Evolutionary conservation across 2,797 vertebrate genomes (phyloP).

Genomic region (Halcyon badia): DNA sequence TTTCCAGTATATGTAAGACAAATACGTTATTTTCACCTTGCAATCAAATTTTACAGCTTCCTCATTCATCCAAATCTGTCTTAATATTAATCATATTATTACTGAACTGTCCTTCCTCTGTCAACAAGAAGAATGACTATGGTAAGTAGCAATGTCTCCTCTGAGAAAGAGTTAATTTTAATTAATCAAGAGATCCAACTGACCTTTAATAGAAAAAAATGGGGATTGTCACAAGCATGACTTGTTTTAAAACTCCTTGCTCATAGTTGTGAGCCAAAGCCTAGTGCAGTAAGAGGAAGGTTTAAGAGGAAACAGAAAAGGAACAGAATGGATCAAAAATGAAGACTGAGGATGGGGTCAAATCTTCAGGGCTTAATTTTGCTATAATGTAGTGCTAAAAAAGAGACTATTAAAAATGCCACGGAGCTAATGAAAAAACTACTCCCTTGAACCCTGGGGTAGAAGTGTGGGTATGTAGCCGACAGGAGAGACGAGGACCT

Average conservation of each 20-base stretch:
- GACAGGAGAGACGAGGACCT: not conserved
- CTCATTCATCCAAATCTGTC: not conserved
- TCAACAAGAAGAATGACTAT: constrained; percentile 7
- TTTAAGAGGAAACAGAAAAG: not conserved
- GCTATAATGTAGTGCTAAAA: not conserved
- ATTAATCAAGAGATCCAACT: constrained; percentile 26
- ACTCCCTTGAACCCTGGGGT: not conserved
- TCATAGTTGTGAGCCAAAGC: not conserved
- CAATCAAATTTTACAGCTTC: not conserved
- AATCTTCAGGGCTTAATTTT: not conserved
- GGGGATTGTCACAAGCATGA: not conserved
- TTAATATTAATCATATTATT: constrained; percentile 11
- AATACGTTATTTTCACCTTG: not conserved
- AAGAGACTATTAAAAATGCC: not conserved
- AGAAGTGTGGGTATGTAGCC: not conserved
- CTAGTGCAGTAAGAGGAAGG: not conserved
- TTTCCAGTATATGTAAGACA: not conserved
- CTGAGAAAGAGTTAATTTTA: constrained; percentile 57
- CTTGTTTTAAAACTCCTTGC: not conserved
- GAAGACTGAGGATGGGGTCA: not conserved
- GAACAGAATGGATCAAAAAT: not conserved
- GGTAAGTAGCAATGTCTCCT: constrained; percentile 5
- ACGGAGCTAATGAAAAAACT: not conserved
- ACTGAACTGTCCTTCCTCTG: not conserved
- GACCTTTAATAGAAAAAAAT: constrained; percentile 28